Percentiles rank a stretch among this genome's conserved stretches.
These are phyloP conservation scores for Drosophila simulans DNA, from an alignment of 1,140 invertebrate genomes.

Conservation along the genomic window DNA sequence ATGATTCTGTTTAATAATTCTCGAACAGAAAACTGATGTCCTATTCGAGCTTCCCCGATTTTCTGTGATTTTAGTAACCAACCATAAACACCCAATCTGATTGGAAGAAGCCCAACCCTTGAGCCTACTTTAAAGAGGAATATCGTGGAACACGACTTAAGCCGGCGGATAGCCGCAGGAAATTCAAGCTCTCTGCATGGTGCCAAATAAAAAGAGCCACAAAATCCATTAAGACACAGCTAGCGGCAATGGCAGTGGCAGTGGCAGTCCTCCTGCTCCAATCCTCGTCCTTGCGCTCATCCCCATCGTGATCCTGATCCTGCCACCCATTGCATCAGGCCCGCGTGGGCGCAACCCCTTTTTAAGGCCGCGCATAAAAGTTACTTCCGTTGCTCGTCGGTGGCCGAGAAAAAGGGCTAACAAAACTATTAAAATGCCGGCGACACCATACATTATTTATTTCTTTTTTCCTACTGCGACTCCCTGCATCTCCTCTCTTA, in stretches of 20 bases:
- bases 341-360: slow-evolving; percentile 44
- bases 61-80: background rate
- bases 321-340: slow-evolving; percentile 12
- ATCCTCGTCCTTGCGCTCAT: background rate
- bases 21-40: background rate
- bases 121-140: slow-evolving; percentile 28
- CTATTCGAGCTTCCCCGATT: background rate
- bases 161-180: slow-evolving; percentile 33
- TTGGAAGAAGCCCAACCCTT: slow-evolving; percentile 6
- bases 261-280: background rate
- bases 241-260: slow-evolving; percentile 30
- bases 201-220: slow-evolving; percentile 76
- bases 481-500: slow-evolving; percentile 27
- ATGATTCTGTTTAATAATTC: background rate
- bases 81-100: slow-evolving; percentile 22
- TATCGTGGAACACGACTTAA: slow-evolving; percentile 11
- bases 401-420: slow-evolving; percentile 60
- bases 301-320: background rate
- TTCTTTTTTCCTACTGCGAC: slow-evolving; percentile 26
- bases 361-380: slow-evolving; percentile 72
- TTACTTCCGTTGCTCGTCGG: slow-evolving; percentile 60
- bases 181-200: slow-evolving; percentile 54
- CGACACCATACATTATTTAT: slow-evolving; percentile 81
- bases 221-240: slow-evolving; percentile 73
- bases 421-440: slow-evolving; percentile 81